Evolutionary conservation across 2,888 invertebrate species (phyloP), one percentile per base, ranked within the genome.

Genomic region (Drosophila quinaria): DNA sequence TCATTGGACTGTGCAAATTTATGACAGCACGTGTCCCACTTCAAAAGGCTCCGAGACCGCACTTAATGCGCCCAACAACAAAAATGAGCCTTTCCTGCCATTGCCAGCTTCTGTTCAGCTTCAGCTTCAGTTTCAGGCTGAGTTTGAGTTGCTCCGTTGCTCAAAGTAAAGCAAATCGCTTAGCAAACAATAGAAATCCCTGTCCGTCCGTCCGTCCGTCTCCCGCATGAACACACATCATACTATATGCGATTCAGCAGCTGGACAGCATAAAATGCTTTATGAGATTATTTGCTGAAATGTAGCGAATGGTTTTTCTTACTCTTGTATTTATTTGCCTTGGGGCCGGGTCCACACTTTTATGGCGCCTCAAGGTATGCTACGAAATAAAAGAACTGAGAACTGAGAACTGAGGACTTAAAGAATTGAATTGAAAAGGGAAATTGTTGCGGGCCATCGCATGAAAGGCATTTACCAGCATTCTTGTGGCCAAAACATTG

Each of bases 271-370:
- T 79, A 70, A 88, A 87, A 80, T 87, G 89, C 87, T 86, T 89
- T 90, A 90, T 86, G 90, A 87, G 86, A 90, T 86, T 86, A 86
- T 90, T 86, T 86, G 90, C 90, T 78, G 78, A 84, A 84, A 89
- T 89, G 84, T 88, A 71, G 87, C 89, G 82, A 85, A 79, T 62
- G 78, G 64, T 70, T 80, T 67, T 70, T 71, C 75, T 86, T 86
- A n/a, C n/a, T n/a, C n/a, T n/a, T n/a, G n/a, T n/a, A 86, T 86
- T 90, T 86, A 90, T 90, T 83, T 87, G 89, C 78, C 72, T 80
- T 68, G 69, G 71, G 77, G 62, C 62, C 37, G 52, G 63, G 70
- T 37, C 39, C 60, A 65, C 68, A 65, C 71, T 70, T 74, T 82
- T 76, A 82, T 82, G 68, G 74, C 83, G 78, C 81, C 85, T 82